These are phyloP conservation scores for Eumacrocentrus americanus DNA, from an alignment of 2,888 invertebrate genomes.

Conservation along the genomic window DNA sequence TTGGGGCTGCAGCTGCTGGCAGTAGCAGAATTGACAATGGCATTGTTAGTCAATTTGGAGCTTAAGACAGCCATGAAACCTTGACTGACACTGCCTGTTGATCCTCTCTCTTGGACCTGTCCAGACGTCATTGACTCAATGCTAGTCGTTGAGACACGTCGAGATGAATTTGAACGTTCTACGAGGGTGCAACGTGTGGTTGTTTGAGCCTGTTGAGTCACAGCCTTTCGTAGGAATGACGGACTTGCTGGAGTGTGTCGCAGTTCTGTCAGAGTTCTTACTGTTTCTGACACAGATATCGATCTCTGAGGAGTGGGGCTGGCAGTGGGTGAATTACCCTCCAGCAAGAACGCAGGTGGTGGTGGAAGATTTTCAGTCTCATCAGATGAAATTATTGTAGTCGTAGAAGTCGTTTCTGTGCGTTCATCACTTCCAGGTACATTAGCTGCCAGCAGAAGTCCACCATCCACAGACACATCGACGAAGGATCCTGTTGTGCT, in stretches of 20 bases:
- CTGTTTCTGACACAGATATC: constrained; percentile 78
- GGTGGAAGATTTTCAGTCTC: constrained; percentile 72
- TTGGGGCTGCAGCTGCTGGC: constrained; percentile 51
- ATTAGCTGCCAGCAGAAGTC: constrained; percentile 32
- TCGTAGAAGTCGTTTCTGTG: constrained; percentile 23
- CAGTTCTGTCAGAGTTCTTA: constrained; percentile 82
- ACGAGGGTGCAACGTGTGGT: constrained; percentile 22
- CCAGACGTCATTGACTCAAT: constrained; percentile 30
- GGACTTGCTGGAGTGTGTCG: constrained; percentile 89
- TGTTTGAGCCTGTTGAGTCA: constrained; percentile 29
- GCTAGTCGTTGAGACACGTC: constrained; percentile 32
- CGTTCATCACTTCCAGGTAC: constrained; percentile 39
- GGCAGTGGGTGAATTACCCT: constrained; percentile 60
- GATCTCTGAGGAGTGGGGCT: constrained; percentile 57
- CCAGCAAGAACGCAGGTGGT: constrained; percentile 79
- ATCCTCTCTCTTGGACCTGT: constrained; percentile 51
- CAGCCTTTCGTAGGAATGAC: constrained; percentile 67
- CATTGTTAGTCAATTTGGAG: constrained; percentile 66
- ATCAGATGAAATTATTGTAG: constrained; percentile 44
- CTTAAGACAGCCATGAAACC: constrained; percentile 75
- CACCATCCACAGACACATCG: constrained; percentile 19
- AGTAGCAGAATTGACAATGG: constrained; percentile 34
- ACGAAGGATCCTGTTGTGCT: constrained; percentile 8
- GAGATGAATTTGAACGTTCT: constrained; percentile 29
- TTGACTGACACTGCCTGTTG: constrained; percentile 67